Evolutionary conservation across 2,888 invertebrate genomes (phyloP), one percentile per base, ranked within the genome.

Genomic region (Eupsilia transversa): DNA sequence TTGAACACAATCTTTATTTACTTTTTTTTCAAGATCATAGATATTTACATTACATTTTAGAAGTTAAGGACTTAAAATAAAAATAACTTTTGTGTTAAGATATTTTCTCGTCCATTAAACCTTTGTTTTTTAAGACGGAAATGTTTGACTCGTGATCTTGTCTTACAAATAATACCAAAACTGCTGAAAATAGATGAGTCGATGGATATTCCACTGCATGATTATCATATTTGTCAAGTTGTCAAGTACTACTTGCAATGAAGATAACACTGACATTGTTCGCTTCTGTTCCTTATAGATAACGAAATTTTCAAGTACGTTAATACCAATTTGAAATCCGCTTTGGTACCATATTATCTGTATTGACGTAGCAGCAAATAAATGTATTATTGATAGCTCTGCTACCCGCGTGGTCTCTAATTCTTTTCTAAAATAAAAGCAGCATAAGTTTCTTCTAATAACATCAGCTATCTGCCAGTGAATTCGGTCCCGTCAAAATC

Each of bases 271-370:
- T 43, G 57, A 20, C 17, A 72, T n/a, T 43, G n/a, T 33, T 63
- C n/a, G 74, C 57, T 77, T 52, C 80, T 64, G 74, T 77, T 64
- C 64, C 74, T 30, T 73, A 7, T 23, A 52, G 74, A 73, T 73
- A 80, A 49, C 23, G 1, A 80, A 20, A 7, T 57, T n/a, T 73
- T 64, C 17, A 27, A 80, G 63, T 80, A 46, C 38, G 14, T 79
- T 38, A 54, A 46, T 33, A 46, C 23, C 10, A 30, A 35, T 63
- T 63, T 6, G 2, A 71, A 79, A 63, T n/a, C 6, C 20, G 41
- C 41, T 33, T 46, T n/a, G n/a, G n/a, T n/a, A n/a, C n/a, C n/a
- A n/a, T n/a, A n/a, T 35, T 10, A 20, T 35, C 14, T 17, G 14
- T 35, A 61, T 59, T 67, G 30, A 17, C 12, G 35, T 52, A 14